phyloP scores from a whole-genome alignment of 2,888 invertebrate species.

The Willowsia nigromaculata region DNA sequence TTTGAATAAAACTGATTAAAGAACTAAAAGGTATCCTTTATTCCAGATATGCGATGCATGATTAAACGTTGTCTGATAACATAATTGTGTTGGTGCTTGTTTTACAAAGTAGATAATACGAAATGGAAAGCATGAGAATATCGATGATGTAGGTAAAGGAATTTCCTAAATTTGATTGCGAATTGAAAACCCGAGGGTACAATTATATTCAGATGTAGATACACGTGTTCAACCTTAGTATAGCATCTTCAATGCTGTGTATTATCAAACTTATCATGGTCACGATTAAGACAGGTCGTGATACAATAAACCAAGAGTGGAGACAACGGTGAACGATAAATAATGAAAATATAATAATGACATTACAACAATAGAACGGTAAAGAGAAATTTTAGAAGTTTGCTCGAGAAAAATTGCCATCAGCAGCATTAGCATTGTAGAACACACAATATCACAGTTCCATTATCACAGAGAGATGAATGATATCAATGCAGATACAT shows the following conservation, averaged over 20 bases:
- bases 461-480: neutral
- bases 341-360: constrained; percentile 15
- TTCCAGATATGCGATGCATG: no score
- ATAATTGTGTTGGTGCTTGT: no score
- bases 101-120: no score
- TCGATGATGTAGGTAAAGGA: neutral
- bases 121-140: constrained; percentile 54
- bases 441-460: neutral
- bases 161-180: neutral
- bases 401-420: neutral
- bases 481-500: neutral
- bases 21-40: no score
- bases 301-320: constrained; percentile 3
- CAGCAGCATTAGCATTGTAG: neutral
- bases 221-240: neutral
- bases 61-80: no score
- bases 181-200: neutral
- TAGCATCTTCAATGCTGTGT: neutral
- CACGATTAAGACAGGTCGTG: constrained; percentile 23
- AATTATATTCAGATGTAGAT: neutral
- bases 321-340: constrained; percentile 20
- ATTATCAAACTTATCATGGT: constrained; percentile 22
- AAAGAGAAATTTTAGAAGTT: constrained; percentile 11
- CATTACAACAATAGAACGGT: neutral
- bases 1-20: no score